Evolutionary conservation across 2,113 vertebrate genomes (phyloP).

Genomic region (Festucalex cinctus): DNA sequence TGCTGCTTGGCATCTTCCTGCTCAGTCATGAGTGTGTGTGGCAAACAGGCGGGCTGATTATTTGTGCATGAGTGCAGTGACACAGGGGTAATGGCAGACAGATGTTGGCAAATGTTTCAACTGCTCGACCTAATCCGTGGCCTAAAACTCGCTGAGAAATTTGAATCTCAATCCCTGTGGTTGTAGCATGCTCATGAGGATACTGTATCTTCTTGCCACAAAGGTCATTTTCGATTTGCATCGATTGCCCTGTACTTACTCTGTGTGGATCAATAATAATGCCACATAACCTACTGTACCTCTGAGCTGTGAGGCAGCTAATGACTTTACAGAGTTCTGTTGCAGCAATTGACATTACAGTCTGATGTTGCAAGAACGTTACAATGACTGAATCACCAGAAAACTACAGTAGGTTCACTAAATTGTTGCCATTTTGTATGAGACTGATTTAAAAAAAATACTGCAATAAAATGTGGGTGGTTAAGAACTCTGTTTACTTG

Average conservation of each 20-base stretch:
- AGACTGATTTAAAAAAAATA: background rate
- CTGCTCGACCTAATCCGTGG: conserved; percentile 42
- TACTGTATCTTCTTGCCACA: conserved; percentile 22
- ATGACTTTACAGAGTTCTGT: conserved; percentile 18
- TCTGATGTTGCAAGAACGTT: too few relatives aligned
- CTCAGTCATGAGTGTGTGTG: conserved; percentile 32
- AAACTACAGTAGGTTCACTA: background rate
- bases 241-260: conserved; percentile 36
- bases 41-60: conserved; percentile 43
- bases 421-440: background rate
- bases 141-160: conserved; percentile 6
- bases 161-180: conserved; percentile 19
- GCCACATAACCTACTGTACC: conserved; percentile 23
- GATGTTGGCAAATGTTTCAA: conserved; percentile 48
- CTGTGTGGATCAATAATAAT: conserved; percentile 45
- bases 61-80: conserved; percentile 48
- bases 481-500: too few relatives aligned
- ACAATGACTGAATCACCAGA: too few relatives aligned
- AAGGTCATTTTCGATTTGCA: conserved; percentile 11
- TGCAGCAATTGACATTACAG: conserved; percentile 12
- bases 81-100: conserved; percentile 50
- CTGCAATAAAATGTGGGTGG: too few relatives aligned
- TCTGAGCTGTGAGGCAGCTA: conserved; percentile 19
- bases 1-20: conserved; percentile 21
- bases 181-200: conserved; percentile 39